Percentiles rank a stretch among this genome's conserved stretches.
These are phyloP conservation scores for Ptyas mucosa DNA, from an alignment of 2,113 vertebrate genomes.

Conservation along the genomic window DNA sequence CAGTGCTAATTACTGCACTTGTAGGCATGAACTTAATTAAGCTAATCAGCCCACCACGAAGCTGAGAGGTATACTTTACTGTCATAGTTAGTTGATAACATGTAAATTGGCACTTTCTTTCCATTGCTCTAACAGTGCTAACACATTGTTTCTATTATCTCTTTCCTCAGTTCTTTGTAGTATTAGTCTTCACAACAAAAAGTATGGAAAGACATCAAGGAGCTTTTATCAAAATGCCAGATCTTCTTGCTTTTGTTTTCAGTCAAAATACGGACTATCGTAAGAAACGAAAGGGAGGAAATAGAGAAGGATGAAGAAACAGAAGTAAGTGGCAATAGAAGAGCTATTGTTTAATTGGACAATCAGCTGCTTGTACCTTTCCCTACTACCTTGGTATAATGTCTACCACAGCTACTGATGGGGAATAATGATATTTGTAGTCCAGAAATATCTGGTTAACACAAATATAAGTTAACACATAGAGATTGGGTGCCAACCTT, in stretches of 20 bases:
- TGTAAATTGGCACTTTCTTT: conserved; percentile 56
- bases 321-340: not conserved
- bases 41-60: conserved; percentile 54
- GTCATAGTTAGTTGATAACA: conserved; percentile 49
- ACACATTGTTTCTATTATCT: conserved; percentile 45
- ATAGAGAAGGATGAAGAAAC: not conserved
- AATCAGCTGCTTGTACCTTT: not conserved
- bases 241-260: conserved; percentile 53
- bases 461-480: not conserved
- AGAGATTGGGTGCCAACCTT: not conserved
- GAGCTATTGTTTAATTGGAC: not conserved
- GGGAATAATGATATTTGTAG: not conserved
- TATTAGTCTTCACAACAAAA: conserved; percentile 53
- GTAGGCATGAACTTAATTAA: conserved; percentile 63
- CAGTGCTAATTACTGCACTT: conserved; percentile 53
- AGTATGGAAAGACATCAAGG: conserved; percentile 30
- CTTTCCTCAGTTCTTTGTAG: conserved; percentile 53
- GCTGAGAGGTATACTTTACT: conserved; percentile 66
- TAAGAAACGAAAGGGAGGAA: not conserved
- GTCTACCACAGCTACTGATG: not conserved
- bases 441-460: not conserved
- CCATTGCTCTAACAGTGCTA: conserved; percentile 52
- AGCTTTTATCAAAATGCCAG: conserved; percentile 55
- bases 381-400: not conserved
- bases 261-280: conserved; percentile 32